A percentile compares a stretch with the other conserved stretches of the same genome.
Conservation (phyloP, 23 tunicate genomes). For the Phallusia fumigata region DNA sequence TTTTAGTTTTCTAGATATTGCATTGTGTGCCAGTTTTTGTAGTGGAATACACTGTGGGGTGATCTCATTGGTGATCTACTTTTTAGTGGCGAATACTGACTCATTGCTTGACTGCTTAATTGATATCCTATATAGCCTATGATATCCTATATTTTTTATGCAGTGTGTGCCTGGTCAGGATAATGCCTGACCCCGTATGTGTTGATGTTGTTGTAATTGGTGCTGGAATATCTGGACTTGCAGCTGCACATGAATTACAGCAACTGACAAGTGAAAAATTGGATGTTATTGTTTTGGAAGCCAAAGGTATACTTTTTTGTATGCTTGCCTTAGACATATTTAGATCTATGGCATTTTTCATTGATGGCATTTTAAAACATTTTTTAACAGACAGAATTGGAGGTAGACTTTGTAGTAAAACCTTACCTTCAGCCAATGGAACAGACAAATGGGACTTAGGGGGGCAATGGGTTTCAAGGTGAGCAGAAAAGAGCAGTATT, state of each 20-base stretch:
- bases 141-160: too few species aligned
- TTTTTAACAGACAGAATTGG: constrained; percentile 62
- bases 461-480: constrained; percentile 93
- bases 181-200: not conserved
- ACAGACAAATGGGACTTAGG: constrained; percentile 82
- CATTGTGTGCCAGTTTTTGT: too few species aligned
- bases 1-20: too few species aligned
- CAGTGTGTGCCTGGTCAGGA: too few species aligned
- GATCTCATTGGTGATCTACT: too few species aligned
- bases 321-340: too few species aligned
- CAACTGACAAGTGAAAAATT: not conserved
- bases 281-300: constrained; percentile 16
- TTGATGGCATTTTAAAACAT: too few species aligned
- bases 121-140: too few species aligned
- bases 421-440: constrained; percentile 50
- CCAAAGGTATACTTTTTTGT: constrained; percentile 27
- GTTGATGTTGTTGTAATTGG: constrained; percentile 33
- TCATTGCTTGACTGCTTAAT: too few species aligned
- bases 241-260: constrained; percentile 13
- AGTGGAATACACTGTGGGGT: too few species aligned
- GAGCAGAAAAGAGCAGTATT: constrained; percentile 22
- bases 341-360: too few species aligned
- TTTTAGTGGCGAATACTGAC: too few species aligned
- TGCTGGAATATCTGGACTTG: constrained; percentile 23
- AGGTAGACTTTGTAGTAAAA: constrained; percentile 38